Base-by-base conservation (phyloP, 1,140 invertebrate species). In the Lordiphosa collinella region DNA sequence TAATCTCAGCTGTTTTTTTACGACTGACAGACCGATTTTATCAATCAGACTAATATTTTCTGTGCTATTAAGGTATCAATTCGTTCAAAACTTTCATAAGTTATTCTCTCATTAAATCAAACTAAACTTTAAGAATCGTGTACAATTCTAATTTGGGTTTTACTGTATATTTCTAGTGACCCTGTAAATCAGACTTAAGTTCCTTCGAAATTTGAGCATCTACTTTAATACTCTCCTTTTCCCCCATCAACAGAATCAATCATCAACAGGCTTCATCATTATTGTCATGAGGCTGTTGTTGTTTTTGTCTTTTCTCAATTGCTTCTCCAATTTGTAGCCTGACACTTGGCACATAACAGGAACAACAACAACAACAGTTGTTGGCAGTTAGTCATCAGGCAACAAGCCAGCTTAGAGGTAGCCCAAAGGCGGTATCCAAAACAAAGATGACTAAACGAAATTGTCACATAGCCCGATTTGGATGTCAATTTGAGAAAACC, bases 371-470 rank as follows among this genome's bases (percentile, higher is more conserved):
- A 44, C 41, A 44, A 13, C 22, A 29, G 25, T 29, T 29, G 38
- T 63, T 53, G 59, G 48, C 59, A 63, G 60, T 44, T 53, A 63
- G 60, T 63, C 38, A 36, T 14, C 16, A 57, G 62, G 7, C 52
- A 35, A 16, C 29, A 35, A 34, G 46, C 31, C 46, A 48, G 13
- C 29, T 10, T 12, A 34, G 31, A 48, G 35, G 29, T 50, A 37
- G 48, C 48, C 32, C 48, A 35, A 34, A 46, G 53, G 14, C 50
- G 46, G 35, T 48, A 14, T 40, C 31, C 36, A n/a, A 50, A 34
- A 50, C 54, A 35, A 58, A 48, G 44, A 68, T 68, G 63, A 68
- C 55, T 67, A 57, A 49, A 68, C 64, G 43, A 54, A 60, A 68
- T 68, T 59, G 48, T 53, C 43, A 47, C 48, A 54, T 41, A 52